Conservation (phyloP, 2,888 invertebrate species). For the Cosmia pyralina region DNA sequence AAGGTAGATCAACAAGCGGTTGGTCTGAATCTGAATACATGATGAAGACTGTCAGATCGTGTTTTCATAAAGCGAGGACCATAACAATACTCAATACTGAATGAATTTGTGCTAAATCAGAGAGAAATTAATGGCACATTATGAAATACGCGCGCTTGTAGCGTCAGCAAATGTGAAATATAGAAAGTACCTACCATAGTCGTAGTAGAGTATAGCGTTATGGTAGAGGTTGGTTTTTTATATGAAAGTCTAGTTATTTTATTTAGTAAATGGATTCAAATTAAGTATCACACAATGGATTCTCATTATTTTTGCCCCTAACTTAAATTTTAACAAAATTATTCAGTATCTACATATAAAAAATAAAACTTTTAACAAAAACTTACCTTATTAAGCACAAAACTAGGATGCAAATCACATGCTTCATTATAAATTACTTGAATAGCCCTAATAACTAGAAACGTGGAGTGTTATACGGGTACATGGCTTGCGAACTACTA, state of each 20-base stretch:
- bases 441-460: slow-evolving; percentile 38
- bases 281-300: not conserved
- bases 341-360: too few species aligned
- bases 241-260: not conserved
- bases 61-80: not conserved
- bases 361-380: slow-evolving; percentile 2
- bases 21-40: too few species aligned
- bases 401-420: slow-evolving; percentile 63
- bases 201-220: not conserved
- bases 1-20: not conserved
- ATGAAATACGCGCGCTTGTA: not conserved
- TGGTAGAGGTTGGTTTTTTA: not conserved
- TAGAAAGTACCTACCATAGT: not conserved
- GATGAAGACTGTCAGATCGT: not conserved
- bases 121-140: not conserved
- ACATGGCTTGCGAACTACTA: slow-evolving; percentile 59
- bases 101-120: not conserved
- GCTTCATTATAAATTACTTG: slow-evolving; percentile 59
- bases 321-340: not conserved
- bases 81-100: not conserved
- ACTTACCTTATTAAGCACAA: slow-evolving; percentile 69
- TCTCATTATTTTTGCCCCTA: not conserved
- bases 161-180: not conserved
- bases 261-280: not conserved
- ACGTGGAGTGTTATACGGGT: slow-evolving; percentile 44